phyloP scores from a whole-genome alignment of 2,113 vertebrate genomes.

The Siphamia tubifer region DNA sequence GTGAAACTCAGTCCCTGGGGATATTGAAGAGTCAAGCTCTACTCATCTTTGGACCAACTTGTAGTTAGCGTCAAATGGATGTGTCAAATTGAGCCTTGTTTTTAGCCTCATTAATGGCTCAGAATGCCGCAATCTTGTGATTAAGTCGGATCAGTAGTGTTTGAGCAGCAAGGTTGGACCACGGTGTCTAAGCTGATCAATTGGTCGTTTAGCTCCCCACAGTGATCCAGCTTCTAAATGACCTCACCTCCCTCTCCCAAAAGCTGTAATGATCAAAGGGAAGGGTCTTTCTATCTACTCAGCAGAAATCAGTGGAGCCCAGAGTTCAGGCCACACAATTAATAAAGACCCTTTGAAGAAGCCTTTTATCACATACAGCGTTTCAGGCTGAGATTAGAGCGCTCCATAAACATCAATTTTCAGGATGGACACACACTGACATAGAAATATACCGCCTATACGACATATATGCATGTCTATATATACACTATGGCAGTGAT shows the following conservation, averaged over 20 bases:
- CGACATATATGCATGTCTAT: no score
- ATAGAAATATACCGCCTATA: no score
- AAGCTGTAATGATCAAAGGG: constrained; percentile 58
- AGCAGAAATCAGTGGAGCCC: constrained; percentile 42
- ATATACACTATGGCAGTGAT: no score
- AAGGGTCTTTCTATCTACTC: constrained; percentile 38
- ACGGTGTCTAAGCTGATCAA: constrained; percentile 39
- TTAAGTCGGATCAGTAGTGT: constrained; percentile 52
- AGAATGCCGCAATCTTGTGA: constrained; percentile 16
- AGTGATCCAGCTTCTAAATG: constrained; percentile 42
- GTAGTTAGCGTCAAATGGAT: not conserved
- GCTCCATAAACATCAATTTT: no score
- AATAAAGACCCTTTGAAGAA: constrained; percentile 55
- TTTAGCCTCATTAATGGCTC: constrained; percentile 4
- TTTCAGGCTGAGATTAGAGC: constrained; percentile 12
- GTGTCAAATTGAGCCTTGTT: constrained; percentile 5
- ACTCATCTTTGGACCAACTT: not conserved
- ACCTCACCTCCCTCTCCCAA: constrained; percentile 33
- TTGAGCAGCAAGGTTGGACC: constrained; percentile 39
- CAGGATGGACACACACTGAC: no score
- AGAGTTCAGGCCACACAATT: constrained; percentile 44
- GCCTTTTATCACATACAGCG: constrained; percentile 14
- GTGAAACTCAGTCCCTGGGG: not conserved
- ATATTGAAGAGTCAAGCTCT: not conserved
- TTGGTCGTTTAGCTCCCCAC: constrained; percentile 7